Conservation (phyloP, 2,113 vertebrate species). For the Podarcis muralis region DNA sequence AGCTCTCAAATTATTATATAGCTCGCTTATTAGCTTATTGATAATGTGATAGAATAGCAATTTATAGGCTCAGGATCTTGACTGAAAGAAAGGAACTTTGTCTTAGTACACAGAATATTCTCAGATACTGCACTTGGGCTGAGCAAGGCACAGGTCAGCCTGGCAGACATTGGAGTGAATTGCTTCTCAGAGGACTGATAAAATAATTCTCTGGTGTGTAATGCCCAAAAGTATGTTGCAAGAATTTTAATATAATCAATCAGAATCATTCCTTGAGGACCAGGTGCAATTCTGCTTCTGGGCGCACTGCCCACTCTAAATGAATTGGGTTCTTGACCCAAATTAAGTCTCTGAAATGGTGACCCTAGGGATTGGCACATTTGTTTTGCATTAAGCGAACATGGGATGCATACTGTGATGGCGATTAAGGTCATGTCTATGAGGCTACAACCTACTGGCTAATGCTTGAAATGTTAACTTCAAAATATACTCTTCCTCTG, state of each 20-base stretch:
- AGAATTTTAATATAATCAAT: slow-evolving; percentile 14
- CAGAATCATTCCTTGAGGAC: not conserved
- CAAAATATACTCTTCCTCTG: not conserved
- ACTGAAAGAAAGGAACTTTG: not conserved
- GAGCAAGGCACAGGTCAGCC: not conserved
- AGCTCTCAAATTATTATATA: not conserved
- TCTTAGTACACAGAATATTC: not conserved
- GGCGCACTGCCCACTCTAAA: not conserved
- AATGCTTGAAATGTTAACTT: not conserved
- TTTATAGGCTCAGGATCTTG: not conserved
- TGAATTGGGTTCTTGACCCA: not conserved
- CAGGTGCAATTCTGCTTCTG: not conserved
- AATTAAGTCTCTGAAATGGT: slow-evolving; percentile 16
- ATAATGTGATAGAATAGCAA: not conserved
- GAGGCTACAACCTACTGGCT: not conserved
- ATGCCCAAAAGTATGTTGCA: not conserved
- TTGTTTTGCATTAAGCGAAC: slow-evolving; percentile 1
- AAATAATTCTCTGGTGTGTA: not conserved
- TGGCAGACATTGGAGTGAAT: not conserved
- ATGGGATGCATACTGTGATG: not conserved
- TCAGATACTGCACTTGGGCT: not conserved
- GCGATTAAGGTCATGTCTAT: not conserved
- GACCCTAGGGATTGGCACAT: not conserved
- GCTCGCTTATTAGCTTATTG: not conserved
- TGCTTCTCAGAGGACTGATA: not conserved